Evolutionary conservation across 2,888 invertebrate species (phyloP).

Genomic region (Lithophane semibrunnea): DNA sequence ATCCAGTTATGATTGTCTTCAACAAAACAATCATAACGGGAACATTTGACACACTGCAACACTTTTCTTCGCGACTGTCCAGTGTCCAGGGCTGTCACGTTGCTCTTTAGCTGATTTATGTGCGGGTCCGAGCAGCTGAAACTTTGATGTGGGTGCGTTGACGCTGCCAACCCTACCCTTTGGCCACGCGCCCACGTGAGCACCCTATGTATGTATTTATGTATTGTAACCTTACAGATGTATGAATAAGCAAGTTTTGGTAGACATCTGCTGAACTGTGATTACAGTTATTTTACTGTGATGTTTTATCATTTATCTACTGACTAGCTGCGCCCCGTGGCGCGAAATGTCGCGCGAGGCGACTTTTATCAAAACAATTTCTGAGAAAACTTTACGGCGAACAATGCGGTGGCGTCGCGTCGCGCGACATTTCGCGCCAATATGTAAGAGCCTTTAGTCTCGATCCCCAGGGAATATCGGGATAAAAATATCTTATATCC

Average conservation of each 20-base stretch:
- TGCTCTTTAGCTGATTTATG: conserved; percentile 80
- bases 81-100: conserved; percentile 77
- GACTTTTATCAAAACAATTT: too few relatives aligned
- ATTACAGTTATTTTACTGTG: conserved; percentile 17
- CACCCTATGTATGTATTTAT: conserved; percentile 35
- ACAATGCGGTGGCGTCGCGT: too few relatives aligned
- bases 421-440: too few relatives aligned
- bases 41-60: conserved; percentile 24
- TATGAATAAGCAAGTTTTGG: conserved; percentile 53
- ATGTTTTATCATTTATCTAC: too few relatives aligned
- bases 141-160: conserved; percentile 85
- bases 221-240: conserved; percentile 16
- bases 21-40: not conserved
- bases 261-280: conserved; percentile 57
- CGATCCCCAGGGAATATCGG: too few relatives aligned
- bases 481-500: too few relatives aligned
- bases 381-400: too few relatives aligned
- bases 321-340: too few relatives aligned
- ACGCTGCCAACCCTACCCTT: conserved; percentile 63
- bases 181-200: conserved; percentile 42
- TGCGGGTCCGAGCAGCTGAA: conserved; percentile 83
- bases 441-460: too few relatives aligned
- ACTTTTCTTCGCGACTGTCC: conserved; percentile 62
- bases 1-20: too few relatives aligned
- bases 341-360: too few relatives aligned